phyloP scores from a whole-genome alignment of 2,888 invertebrate genomes.

The Macropis europaea region DNA sequence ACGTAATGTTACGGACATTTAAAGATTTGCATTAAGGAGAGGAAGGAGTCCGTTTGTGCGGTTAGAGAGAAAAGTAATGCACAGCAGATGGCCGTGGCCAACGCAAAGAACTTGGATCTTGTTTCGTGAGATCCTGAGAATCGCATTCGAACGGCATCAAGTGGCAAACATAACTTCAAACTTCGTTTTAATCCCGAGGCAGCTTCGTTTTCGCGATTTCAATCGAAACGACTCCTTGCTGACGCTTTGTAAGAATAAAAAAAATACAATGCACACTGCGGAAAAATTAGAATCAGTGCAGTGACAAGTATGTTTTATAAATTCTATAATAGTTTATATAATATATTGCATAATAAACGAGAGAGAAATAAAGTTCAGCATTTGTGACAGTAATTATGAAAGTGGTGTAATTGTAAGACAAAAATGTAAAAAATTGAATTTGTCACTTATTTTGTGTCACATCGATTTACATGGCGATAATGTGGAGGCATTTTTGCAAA shows the following conservation, averaged over 20 bases:
- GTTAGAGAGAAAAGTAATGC: slow-evolving; percentile 47
- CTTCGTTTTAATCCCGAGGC: slow-evolving; percentile 36
- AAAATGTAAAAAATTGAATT: no score
- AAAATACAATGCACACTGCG: no score
- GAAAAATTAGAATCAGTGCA: no score
- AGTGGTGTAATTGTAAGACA: no score
- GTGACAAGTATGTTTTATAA: no score
- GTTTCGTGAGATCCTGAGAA: slow-evolving; percentile 56
- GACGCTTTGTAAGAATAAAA: background rate
- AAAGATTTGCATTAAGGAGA: slow-evolving; percentile 44
- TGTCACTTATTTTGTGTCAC: no score
- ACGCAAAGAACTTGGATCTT: slow-evolving; percentile 57
- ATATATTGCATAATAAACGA: no score
- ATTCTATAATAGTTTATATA: no score
- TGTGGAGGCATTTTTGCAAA: no score
- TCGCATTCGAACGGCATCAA: slow-evolving; percentile 53
- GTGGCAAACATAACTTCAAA: slow-evolving; percentile 54
- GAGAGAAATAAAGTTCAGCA: no score
- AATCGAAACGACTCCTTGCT: background rate
- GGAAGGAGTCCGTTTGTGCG: slow-evolving; percentile 39
- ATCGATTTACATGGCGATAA: no score
- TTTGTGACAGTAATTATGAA: no score
- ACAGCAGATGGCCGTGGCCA: slow-evolving; percentile 54
- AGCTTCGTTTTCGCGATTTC: slow-evolving; percentile 11
- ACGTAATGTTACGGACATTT: slow-evolving; percentile 49